Percentiles rank a stretch among this genome's conserved stretches.
These are phyloP conservation scores for Yasuhikotakia modesta DNA, from an alignment of 2,797 vertebrate species.

Conservation along the genomic window DNA sequence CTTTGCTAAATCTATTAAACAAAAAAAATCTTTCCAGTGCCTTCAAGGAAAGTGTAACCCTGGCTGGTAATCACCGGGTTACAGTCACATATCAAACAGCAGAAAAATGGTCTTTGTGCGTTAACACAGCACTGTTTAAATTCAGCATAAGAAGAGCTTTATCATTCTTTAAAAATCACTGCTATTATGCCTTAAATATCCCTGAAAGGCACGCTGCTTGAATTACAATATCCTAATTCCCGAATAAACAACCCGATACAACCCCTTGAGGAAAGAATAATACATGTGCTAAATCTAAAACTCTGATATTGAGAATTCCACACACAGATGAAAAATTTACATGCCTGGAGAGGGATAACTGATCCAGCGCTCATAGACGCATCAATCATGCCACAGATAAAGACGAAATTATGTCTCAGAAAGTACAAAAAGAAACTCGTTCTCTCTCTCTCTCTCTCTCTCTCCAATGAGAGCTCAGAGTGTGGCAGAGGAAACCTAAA, in stretches of 20 bases:
- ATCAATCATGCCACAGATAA: constrained; percentile 44
- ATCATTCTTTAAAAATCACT: constrained; percentile 26
- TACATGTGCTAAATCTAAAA: constrained; percentile 25
- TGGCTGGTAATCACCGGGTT: background rate
- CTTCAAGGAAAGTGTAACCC: background rate
- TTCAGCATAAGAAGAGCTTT: constrained; percentile 24
- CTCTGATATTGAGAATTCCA: constrained; percentile 27
- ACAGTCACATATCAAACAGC: constrained; percentile 17
- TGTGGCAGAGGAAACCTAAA: background rate
- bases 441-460: background rate
- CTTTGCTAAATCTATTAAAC: background rate
- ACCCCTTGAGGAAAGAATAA: constrained; percentile 31
- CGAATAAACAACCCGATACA: constrained; percentile 34
- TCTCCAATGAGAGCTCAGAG: background rate
- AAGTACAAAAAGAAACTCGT: constrained; percentile 15
- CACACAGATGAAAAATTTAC: constrained; percentile 18
- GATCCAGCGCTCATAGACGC: constrained; percentile 30
- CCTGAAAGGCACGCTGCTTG: constrained; percentile 36
- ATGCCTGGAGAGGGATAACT: constrained; percentile 31
- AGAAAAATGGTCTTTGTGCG: constrained; percentile 13
- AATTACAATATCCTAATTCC: constrained; percentile 43
- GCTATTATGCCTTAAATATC: constrained; percentile 34
- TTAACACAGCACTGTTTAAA: constrained; percentile 28
- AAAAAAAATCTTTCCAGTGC: background rate
- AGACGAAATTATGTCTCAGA: constrained; percentile 24